These are phyloP conservation scores for Odocoileus virginianus DNA, from an alignment of 2,113 vertebrate species.

Conservation along the genomic window DNA sequence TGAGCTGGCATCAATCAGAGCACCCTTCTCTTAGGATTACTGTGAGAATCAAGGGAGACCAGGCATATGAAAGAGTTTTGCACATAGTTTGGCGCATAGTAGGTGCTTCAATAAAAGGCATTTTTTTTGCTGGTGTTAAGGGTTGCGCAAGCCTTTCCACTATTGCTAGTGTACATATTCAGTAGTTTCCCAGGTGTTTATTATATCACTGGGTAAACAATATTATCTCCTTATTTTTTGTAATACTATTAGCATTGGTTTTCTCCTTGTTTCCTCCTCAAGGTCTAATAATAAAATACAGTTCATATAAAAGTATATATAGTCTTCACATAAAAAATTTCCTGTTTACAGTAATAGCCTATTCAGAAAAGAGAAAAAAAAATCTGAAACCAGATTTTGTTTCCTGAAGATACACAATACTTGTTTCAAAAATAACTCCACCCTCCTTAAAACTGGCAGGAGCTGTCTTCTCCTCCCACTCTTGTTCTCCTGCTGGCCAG, in stretches of 20 bases:
- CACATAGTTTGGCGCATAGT: background rate
- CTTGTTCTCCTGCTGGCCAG: background rate
- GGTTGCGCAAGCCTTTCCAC: background rate
- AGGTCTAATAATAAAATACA: background rate
- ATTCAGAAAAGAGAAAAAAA: background rate
- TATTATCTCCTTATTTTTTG: background rate
- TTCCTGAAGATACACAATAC: background rate
- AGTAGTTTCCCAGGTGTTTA: background rate
- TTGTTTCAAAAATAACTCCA: conserved; percentile 23
- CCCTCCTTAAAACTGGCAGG: background rate
- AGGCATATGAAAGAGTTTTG: background rate
- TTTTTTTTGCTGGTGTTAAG: background rate
- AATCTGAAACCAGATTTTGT: background rate
- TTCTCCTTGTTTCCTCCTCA: background rate
- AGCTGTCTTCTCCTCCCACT: background rate
- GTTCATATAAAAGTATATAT: background rate
- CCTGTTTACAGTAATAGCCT: background rate
- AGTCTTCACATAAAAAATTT: background rate
- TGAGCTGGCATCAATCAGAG: background rate
- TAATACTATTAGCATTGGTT: background rate
- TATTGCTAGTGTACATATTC: background rate
- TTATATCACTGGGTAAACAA: background rate
- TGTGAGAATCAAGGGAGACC: background rate
- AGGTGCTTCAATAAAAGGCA: background rate
- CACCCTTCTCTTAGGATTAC: background rate